Evolutionary conservation across 1,140 invertebrate species (phyloP), one percentile per base, ranked within the genome.

Genomic region (Tigriopus japonicus): DNA sequence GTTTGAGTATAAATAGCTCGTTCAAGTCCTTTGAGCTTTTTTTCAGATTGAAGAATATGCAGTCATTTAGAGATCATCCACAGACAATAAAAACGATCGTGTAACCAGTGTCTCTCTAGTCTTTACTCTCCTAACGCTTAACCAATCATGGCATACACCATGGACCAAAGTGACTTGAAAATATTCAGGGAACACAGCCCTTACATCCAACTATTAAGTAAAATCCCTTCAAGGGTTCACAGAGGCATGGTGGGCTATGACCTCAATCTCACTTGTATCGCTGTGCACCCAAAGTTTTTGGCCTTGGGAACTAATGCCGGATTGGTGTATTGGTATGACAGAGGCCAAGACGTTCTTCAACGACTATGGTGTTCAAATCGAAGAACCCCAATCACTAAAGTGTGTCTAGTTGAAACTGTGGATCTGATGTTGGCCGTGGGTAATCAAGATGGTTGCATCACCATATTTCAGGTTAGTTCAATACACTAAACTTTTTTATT

Each of bases 281-380:
- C 52, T 21, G 52, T 28, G 14, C 52, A 54, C 17, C n/a, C n/a
- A n/a, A 21, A 54, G 24, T 54, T 54, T 13, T 6, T 54, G 12
- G 52, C 52, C 21, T 54, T 54, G 21, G 52, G 52, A 19, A 54
- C 52, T 7, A 54, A 54, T 54, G 35, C 35, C 24, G 52, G 52
- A 28, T 28, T 54, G 14, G 52, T 54, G 17, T 54, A 54, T 54
- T 54, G 52, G 52, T 54, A 54, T 54, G 52, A 54, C n/a, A 21
- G 52, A 15, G n/a, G 21, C n/a, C 21, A 54, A 15, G 52, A 28
- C 19, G 17, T 23, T 23, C 21, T 54, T 5, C 14, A 15, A 6
- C 5, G 35, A 28, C 35, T 54, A 6, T n/a, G 21, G 24, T 54
- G 52, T 54, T 21, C 52, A 3, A 28, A 54, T 54, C 17, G 52